Conservation (phyloP, 2,888 invertebrate species). For the Epinotia nisella region DNA sequence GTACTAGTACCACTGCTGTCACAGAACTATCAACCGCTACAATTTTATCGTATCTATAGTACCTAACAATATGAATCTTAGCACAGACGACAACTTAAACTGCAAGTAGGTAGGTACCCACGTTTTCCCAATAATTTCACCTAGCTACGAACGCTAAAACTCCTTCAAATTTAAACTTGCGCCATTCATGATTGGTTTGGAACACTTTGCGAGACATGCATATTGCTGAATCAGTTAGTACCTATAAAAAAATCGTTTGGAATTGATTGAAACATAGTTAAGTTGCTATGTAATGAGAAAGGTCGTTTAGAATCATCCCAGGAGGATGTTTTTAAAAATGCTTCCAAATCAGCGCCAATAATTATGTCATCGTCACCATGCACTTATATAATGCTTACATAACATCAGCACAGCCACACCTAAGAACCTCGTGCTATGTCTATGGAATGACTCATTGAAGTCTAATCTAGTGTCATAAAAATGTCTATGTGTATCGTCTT, state of each 20-base stretch:
- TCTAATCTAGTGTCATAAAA: conserved; percentile 74
- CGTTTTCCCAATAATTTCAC: neutral
- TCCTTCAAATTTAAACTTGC: neutral
- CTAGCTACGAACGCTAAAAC: neutral
- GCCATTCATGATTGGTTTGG: too few relatives aligned
- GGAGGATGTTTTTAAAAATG: neutral
- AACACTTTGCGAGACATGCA: too few relatives aligned
- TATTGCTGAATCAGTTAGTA: too few relatives aligned
- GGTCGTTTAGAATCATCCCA: too few relatives aligned
- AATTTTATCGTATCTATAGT: conserved; percentile 14
- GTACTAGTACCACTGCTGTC: too few relatives aligned
- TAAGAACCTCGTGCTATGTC: conserved; percentile 56
- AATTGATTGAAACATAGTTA: too few relatives aligned
- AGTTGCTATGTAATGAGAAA: too few relatives aligned
- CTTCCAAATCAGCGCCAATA: neutral
- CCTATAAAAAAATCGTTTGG: too few relatives aligned
- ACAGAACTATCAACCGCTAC: neutral
- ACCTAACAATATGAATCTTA: neutral
- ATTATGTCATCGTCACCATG: neutral
- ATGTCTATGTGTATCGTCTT: conserved; percentile 65
- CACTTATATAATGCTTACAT: conserved; percentile 14
- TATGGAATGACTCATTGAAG: conserved; percentile 73
- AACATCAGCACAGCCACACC: conserved; percentile 60
- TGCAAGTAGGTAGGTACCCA: neutral
- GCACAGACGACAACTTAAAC: neutral